These are phyloP conservation scores for Diceros bicornis DNA, from an alignment of 2,797 vertebrate species.

Conservation along the genomic window DNA sequence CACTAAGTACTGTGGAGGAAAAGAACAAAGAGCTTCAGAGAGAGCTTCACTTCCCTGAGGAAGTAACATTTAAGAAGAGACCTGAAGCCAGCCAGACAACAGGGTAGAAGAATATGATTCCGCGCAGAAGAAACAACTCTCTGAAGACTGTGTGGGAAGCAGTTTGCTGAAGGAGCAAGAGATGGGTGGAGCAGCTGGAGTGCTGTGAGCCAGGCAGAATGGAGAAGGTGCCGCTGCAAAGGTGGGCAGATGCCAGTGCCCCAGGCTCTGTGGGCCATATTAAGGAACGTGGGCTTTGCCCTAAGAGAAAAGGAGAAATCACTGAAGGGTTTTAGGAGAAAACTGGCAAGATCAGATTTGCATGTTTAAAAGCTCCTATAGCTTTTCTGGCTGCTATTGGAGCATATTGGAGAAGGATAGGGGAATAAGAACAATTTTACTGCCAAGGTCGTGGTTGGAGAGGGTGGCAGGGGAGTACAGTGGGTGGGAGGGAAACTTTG, in stretches of 20 bases:
- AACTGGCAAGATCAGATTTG: background rate
- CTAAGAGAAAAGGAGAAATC: background rate
- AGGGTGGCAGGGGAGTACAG: background rate
- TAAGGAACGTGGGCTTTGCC: background rate
- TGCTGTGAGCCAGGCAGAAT: background rate
- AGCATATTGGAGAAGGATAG: background rate
- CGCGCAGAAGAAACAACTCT: background rate
- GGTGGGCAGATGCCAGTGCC: fast-evolving
- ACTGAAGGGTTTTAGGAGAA: background rate
- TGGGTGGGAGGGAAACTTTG: background rate
- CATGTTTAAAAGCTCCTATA: background rate
- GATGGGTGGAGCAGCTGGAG: background rate
- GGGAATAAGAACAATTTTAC: background rate
- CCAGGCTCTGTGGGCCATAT: background rate
- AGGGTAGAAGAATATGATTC: background rate
- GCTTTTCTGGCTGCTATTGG: background rate
- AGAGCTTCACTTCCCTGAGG: background rate
- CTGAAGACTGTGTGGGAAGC: background rate
- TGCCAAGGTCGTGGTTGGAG: no score
- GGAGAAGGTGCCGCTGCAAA: no score
- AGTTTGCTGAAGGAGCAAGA: background rate
- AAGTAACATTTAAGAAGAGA: background rate
- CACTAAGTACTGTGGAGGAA: background rate
- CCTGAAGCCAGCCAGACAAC: background rate
- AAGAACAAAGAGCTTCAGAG: background rate